Evolutionary conservation across 2,797 vertebrate genomes (phyloP).

Genomic region (Platyrinchus mystaceus): DNA sequence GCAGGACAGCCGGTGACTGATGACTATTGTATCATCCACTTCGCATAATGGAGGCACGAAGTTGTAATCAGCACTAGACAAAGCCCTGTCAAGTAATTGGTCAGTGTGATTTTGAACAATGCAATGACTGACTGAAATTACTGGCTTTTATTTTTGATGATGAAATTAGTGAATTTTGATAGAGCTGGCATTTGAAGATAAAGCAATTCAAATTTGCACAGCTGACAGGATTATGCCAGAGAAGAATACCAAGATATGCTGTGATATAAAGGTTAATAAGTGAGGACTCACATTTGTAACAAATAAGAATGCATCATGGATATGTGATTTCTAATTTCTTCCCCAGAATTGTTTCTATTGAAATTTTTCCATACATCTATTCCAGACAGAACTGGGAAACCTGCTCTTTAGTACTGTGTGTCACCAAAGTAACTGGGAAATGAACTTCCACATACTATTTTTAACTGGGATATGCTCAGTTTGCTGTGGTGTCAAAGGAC

Average conservation of each 20-base stretch:
- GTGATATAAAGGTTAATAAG: neutral
- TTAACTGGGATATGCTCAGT: neutral
- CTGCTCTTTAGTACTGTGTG: neutral
- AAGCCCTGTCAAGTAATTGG: neutral
- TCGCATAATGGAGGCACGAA: neutral
- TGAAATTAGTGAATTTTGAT: neutral
- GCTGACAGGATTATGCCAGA: neutral
- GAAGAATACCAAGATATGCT: neutral
- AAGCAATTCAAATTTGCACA: neutral
- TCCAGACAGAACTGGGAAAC: neutral
- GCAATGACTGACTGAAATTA: neutral
- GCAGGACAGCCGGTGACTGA: neutral
- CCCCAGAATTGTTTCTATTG: neutral
- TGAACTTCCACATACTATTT: neutral
- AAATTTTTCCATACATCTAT: neutral
- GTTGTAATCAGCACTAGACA: neutral
- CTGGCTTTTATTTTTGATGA: neutral
- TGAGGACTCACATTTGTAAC: neutral
- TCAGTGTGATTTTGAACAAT: neutral
- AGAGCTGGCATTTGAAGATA: neutral
- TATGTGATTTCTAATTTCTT: neutral
- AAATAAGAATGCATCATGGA: neutral
- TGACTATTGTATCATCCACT: neutral
- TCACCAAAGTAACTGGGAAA: neutral
- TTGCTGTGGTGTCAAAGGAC: neutral